phyloP scores from a whole-genome alignment of 1,140 invertebrate species.

The Muscidifurax raptorellus region DNA sequence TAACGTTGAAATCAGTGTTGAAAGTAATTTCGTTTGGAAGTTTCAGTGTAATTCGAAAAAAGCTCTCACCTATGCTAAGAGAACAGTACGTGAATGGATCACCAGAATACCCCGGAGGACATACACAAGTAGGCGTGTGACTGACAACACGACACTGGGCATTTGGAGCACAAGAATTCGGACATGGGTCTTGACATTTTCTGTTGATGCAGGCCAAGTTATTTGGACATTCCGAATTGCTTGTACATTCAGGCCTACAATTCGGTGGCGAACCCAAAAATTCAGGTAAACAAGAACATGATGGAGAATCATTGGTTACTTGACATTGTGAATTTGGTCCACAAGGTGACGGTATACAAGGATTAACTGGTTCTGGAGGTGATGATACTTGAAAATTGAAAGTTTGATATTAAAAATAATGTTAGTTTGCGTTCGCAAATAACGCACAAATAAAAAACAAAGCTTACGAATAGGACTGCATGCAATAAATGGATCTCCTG shows the following conservation, averaged over 20 bases:
- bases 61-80: slow-evolving; percentile 59
- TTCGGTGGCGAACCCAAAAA: slow-evolving; percentile 77
- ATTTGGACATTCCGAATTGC: slow-evolving; percentile 74
- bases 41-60: background rate
- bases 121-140: slow-evolving; percentile 81
- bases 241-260: slow-evolving; percentile 73
- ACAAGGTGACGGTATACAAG: slow-evolving; percentile 74
- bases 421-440: background rate
- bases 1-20: background rate
- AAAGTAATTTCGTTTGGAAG: background rate
- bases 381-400: slow-evolving; percentile 48
- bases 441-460: slow-evolving; percentile 11
- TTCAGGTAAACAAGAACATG: slow-evolving; percentile 74
- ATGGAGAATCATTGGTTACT: slow-evolving; percentile 67
- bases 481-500: slow-evolving; percentile 76
- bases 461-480: slow-evolving; percentile 76
- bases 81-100: slow-evolving; percentile 79
- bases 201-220: slow-evolving; percentile 71
- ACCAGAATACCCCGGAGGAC: slow-evolving; percentile 80
- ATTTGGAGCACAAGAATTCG: slow-evolving; percentile 78
- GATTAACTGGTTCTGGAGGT: slow-evolving; percentile 62
- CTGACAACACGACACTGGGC: slow-evolving; percentile 81
- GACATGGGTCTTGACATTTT: slow-evolving; percentile 74
- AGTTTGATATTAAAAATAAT: slow-evolving; percentile 13
- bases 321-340: slow-evolving; percentile 75